Evolutionary conservation across 2,888 invertebrate species (phyloP).

Genomic region (Taphrorychus bicolor): DNA sequence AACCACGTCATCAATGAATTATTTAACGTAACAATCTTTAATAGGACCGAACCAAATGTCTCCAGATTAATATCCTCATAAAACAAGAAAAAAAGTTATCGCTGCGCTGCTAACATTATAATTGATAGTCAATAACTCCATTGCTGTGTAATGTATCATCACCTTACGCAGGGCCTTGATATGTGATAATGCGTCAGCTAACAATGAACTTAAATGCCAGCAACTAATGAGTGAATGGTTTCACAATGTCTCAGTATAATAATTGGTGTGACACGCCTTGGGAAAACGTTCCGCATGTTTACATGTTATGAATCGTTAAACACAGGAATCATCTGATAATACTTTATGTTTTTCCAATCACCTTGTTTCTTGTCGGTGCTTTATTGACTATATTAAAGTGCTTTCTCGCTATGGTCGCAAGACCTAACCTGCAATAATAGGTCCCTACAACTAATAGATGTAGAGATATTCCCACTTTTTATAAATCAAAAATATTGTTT

Average conservation of each 20-base stretch:
- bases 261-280: conserved; percentile 1
- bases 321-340: neutral
- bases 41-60: too few relatives aligned
- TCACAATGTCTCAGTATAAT: conserved; percentile 4
- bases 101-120: too few relatives aligned
- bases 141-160: neutral
- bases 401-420: too few relatives aligned
- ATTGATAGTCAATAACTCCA: neutral
- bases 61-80: too few relatives aligned
- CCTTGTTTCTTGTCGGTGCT: neutral
- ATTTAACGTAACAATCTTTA: too few relatives aligned
- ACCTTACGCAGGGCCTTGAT: neutral
- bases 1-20: too few relatives aligned
- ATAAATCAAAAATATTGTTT: too few relatives aligned
- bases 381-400: too few relatives aligned
- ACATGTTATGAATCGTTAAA: neutral
- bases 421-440: too few relatives aligned
- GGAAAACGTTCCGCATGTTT: neutral
- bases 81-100: too few relatives aligned
- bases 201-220: neutral
- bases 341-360: neutral
- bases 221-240: neutral
- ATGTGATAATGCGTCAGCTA: conserved; percentile 7
- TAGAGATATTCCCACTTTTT: too few relatives aligned
- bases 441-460: too few relatives aligned